Evolutionary conservation across 2,888 invertebrate species (phyloP).

Genomic region (Xestia rhomboidea): DNA sequence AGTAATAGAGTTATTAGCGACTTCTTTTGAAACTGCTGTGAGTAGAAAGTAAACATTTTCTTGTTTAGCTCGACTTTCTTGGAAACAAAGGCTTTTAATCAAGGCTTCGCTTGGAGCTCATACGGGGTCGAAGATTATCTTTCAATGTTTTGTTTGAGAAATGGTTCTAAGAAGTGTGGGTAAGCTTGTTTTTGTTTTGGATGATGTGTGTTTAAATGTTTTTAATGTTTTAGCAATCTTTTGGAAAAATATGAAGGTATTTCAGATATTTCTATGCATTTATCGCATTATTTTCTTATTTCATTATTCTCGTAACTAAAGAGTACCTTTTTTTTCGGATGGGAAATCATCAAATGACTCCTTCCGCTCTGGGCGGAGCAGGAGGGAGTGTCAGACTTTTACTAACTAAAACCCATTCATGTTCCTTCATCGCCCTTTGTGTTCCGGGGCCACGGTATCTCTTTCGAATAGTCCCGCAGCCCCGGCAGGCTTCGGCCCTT

Average conservation of each 20-base stretch:
- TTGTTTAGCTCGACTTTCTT: constrained; percentile 64
- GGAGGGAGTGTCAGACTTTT: too few relatives aligned
- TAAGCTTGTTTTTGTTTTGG: constrained; percentile 27
- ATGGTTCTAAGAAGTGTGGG: constrained; percentile 8
- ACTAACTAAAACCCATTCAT: too few relatives aligned
- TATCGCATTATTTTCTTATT: background rate
- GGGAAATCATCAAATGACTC: too few relatives aligned
- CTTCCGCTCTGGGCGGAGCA: too few relatives aligned
- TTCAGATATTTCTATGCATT: background rate
- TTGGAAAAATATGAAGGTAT: background rate
- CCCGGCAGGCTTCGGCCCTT: too few relatives aligned
- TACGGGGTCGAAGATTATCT: constrained; percentile 51
- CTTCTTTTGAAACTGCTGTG: constrained; percentile 63
- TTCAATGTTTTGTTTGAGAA: constrained; percentile 42
- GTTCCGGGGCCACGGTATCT: too few relatives aligned
- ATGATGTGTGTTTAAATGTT: background rate
- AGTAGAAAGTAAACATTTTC: constrained; percentile 75
- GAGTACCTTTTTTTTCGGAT: too few relatives aligned
- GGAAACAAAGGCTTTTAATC: constrained; percentile 68
- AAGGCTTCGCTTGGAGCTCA: constrained; percentile 48
- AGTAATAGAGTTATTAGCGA: constrained; percentile 79
- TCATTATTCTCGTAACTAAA: background rate
- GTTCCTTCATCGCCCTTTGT: too few relatives aligned
- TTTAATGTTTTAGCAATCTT: background rate
- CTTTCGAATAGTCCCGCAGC: too few relatives aligned